Base-by-base conservation (phyloP, 2,797 vertebrate genomes). In the Silurus lanzhouensis region DNA sequence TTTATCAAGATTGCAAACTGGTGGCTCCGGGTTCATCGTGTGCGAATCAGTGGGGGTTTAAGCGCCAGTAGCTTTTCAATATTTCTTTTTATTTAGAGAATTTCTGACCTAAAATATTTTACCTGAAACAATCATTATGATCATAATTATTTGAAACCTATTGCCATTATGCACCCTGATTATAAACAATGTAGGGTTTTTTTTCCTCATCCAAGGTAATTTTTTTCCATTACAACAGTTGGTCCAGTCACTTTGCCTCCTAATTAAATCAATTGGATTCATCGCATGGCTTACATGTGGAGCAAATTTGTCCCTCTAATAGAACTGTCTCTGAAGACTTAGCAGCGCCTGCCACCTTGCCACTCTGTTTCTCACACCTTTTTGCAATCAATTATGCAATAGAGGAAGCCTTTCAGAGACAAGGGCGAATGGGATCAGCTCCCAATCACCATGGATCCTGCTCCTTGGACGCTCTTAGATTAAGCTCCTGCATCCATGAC, bases 341-440 rank as follows among this genome's bases (percentile, higher is more conserved):
- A 68, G 83, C 76, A 22, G 76, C 3, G 64, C 71, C 85, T 76
- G 71, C 55, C 80, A 83, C 82, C 87, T 84, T 58, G 78, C 64
- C 82, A 85, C 84, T 82, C 85, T 85, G 76, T 86, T 78, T 52
- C 88, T 74, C 78, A 63, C 84, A 86, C 84, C 88, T 86, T 87
- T 85, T 67, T 90, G 82, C 60, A 88, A 90, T 87, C 86, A 87
- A 90, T 88, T 88, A 87, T 87, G 81, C 83, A 66, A 44, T 19
- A 52, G 82, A 88, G 84, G 81, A 77, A 77, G 70, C 72, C 57
- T 66, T 88, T 84, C 82, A 81, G 20, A 46, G 70, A 48, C 48
- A 31, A 57, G 85, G 52, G 83, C 72, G 58, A 71, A 76, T 20
- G 63, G 71, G 58, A 83, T 83, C 75, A 68, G 70, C 84, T 58